Percentiles rank a stretch among this genome's conserved stretches.
Evolutionary conservation across 2,888 invertebrate genomes (phyloP).

Genomic region (Caenorhabditis sp.): DNA sequence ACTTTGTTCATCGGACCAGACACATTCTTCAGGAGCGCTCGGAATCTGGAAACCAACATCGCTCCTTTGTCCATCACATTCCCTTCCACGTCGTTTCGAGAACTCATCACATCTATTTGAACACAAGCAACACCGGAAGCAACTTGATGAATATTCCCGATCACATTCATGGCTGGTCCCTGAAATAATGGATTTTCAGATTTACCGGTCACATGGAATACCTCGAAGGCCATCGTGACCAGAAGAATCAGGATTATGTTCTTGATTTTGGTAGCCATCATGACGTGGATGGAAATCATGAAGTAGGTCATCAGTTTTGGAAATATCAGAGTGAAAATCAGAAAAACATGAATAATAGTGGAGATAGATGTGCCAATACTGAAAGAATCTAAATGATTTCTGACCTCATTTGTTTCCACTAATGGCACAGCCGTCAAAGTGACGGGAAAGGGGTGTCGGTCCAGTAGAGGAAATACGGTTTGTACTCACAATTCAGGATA

Average conservation of each 20-base stretch:
- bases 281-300: slow-evolving; percentile 66
- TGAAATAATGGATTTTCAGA: slow-evolving; percentile 2
- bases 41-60: slow-evolving; percentile 49
- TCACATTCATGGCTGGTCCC: slow-evolving; percentile 77
- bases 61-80: slow-evolving; percentile 69
- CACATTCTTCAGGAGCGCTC: slow-evolving; percentile 58
- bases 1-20: slow-evolving; percentile 68
- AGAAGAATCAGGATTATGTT: slow-evolving; percentile 66
- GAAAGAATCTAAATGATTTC: slow-evolving; percentile 26
- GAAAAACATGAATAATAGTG: slow-evolving; percentile 67
- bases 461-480: no score
- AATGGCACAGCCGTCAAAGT: no score
- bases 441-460: no score
- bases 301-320: slow-evolving; percentile 70
- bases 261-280: slow-evolving; percentile 66
- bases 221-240: slow-evolving; percentile 69
- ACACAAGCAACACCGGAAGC: slow-evolving; percentile 77
- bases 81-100: slow-evolving; percentile 71
- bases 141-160: slow-evolving; percentile 73
- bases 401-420: background rate
- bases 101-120: slow-evolving; percentile 72
- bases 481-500: slow-evolving; percentile 68
- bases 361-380: slow-evolving; percentile 72
- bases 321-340: slow-evolving; percentile 69
- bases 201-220: background rate